These are phyloP conservation scores for Scortum barcoo DNA, from an alignment of 2,113 vertebrate genomes.

Conservation along the genomic window DNA sequence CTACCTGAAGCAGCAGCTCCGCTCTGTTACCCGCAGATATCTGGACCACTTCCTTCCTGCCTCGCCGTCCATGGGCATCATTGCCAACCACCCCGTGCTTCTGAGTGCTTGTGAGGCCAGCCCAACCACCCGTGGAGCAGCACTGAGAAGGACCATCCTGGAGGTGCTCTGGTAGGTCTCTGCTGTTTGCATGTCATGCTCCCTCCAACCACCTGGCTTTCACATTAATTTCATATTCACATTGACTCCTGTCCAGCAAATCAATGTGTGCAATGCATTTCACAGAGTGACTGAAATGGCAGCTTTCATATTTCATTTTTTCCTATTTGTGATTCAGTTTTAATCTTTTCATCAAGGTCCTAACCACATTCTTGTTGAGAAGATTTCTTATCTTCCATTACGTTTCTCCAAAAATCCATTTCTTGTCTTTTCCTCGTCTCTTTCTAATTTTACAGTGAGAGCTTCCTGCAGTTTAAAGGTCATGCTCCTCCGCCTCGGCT, in stretches of 20 bases:
- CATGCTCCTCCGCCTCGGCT: slow-evolving; percentile 88
- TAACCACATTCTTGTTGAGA: not conserved
- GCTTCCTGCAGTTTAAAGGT: slow-evolving; percentile 92
- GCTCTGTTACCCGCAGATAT: slow-evolving; percentile 88
- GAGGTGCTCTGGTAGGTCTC: slow-evolving; percentile 82
- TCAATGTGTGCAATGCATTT: too few relatives aligned
- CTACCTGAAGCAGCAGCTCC: slow-evolving; percentile 92
- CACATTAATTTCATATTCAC: not conserved
- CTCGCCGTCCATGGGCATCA: slow-evolving; percentile 72
- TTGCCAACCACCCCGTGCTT: slow-evolving; percentile 91
- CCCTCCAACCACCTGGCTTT: not conserved
- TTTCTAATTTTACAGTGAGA: slow-evolving; percentile 82
- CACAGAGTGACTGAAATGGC: not conserved
- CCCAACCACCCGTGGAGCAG: slow-evolving; percentile 69
- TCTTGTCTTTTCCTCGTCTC: not conserved
- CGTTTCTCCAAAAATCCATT: not conserved
- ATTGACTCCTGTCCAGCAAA: too few relatives aligned
- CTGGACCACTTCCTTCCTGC: slow-evolving; percentile 93
- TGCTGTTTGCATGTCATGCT: not conserved
- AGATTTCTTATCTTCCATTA: not conserved
- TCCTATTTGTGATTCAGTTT: not conserved
- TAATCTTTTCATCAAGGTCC: not conserved
- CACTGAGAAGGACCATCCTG: slow-evolving; percentile 79
- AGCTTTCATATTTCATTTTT: not conserved
- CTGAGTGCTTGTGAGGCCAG: slow-evolving; percentile 85